Evolutionary conservation across 2,797 vertebrate species (phyloP), one percentile per base, ranked within the genome.

Genomic region (Schizothorax lantsangensis): DNA sequence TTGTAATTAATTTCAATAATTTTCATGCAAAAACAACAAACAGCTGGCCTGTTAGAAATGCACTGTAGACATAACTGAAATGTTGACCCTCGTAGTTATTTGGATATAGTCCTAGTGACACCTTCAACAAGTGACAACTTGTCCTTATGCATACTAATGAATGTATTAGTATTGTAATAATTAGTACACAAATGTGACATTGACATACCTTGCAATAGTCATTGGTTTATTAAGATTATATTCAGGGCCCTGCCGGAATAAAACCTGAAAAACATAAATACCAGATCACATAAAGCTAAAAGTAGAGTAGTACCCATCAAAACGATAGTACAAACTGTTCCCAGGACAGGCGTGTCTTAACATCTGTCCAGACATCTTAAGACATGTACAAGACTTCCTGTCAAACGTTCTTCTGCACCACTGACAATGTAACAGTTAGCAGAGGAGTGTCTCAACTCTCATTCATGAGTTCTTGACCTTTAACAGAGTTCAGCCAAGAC

Each of bases 171-270:
- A 23, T 8, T 73, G 5, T 73, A 30, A 8, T 14, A 43, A 73
- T 40, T 74, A 17, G 43, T 17, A 0, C 3, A 47, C 14, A 74
- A 6, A 0, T 21, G 49, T 59, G 14, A 26, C 15, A 64, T 11
- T 17, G 38, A 80, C 96, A 95, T 92, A 97, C 97, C 95, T 90
- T 91, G 90, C 89, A 38, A 95, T 82, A 88, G 91, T 26, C 82
- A 80, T 90, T 81, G 86, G 87, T 12, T 89, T 92, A 87, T 92
- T 92, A 90, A 91, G 89, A 0, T 79, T 89, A 74, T 89, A 89
- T 88, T 93, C 91, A 92, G 88, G 91, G 89, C 89, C 93, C 66
- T 91, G 77, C 66, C 89, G 88, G 74, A 90, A 89, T 79, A 88
- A 89, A 33, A 92, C 88, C 97, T 97, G 90, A 40, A 95, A 93